Evolutionary conservation across 1,140 invertebrate species (phyloP).

Genomic region (Panagrolaimus sp.): DNA sequence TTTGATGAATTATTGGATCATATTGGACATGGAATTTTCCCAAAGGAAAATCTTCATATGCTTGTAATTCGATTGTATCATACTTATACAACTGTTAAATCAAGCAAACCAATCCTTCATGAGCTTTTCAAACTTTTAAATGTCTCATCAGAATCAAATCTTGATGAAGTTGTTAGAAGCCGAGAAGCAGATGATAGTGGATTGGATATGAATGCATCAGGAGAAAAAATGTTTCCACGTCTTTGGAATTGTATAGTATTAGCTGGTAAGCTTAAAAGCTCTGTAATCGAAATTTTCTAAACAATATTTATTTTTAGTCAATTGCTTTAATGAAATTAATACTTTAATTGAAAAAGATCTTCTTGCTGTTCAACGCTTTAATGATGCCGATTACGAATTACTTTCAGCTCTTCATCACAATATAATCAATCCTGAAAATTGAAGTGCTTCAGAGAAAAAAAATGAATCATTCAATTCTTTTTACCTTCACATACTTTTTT

Average conservation of each 20-base stretch:
- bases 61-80: not conserved
- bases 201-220: not conserved
- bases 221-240: not conserved
- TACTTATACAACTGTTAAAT: not conserved
- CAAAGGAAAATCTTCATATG: not conserved
- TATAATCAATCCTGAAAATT: not conserved
- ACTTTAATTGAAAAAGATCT: not conserved
- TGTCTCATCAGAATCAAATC: not conserved
- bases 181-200: slow-evolving; percentile 3
- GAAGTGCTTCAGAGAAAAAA: not conserved
- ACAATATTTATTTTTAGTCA: too few relatives aligned
- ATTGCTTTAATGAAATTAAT: not conserved
- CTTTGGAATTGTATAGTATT: not conserved
- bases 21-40: slow-evolving; percentile 7
- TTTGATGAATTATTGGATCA: slow-evolving; percentile 5
- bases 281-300: too few relatives aligned
- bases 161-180: not conserved
- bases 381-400: not conserved
- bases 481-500: too few relatives aligned
- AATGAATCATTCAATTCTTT: not conserved
- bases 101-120: not conserved
- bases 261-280: too few relatives aligned
- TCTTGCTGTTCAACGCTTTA: not conserved
- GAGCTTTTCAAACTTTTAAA: slow-evolving; percentile 1
- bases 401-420: not conserved